Conservation (phyloP, 1,140 invertebrate species). For the Platyura marginata region DNA sequence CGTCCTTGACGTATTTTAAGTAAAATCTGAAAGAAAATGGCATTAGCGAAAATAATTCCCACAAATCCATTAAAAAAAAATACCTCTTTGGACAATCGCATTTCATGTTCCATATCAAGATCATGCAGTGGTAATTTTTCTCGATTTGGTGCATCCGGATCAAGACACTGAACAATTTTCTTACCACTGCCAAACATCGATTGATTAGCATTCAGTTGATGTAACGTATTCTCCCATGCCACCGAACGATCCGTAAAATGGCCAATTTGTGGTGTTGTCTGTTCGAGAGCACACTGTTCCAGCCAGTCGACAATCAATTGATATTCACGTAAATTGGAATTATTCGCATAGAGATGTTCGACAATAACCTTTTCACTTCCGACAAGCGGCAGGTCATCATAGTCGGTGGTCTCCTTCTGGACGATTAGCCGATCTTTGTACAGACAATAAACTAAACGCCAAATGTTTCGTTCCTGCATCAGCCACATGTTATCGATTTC, state of each 20-base stretch:
- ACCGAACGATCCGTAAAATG: constrained; percentile 58
- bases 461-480: constrained; percentile 68
- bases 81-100: constrained; percentile 36
- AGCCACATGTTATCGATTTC: constrained; percentile 29
- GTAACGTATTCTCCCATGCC: constrained; percentile 82
- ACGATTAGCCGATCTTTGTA: constrained; percentile 53
- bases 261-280: constrained; percentile 41
- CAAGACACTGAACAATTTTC: constrained; percentile 52
- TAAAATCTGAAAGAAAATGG: constrained; percentile 41
- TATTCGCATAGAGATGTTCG: constrained; percentile 31
- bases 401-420: constrained; percentile 29
- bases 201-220: constrained; percentile 37
- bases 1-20: constrained; percentile 68
- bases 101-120: constrained; percentile 77
- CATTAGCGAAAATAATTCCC: too few species aligned
- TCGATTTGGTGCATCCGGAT: constrained; percentile 82
- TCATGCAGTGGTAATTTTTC: constrained; percentile 68
- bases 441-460: constrained; percentile 62
- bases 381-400: constrained; percentile 25
- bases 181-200: constrained; percentile 35
- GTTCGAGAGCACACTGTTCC: constrained; percentile 61
- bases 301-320: constrained; percentile 86
- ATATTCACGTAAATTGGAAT: constrained; percentile 50
- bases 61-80: not conserved
- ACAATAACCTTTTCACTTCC: constrained; percentile 43